A percentile compares a stretch with the other conserved stretches of the same genome.
These are phyloP conservation scores for Numida meleagris DNA, from an alignment of 2,113 vertebrate species.

Conservation along the genomic window DNA sequence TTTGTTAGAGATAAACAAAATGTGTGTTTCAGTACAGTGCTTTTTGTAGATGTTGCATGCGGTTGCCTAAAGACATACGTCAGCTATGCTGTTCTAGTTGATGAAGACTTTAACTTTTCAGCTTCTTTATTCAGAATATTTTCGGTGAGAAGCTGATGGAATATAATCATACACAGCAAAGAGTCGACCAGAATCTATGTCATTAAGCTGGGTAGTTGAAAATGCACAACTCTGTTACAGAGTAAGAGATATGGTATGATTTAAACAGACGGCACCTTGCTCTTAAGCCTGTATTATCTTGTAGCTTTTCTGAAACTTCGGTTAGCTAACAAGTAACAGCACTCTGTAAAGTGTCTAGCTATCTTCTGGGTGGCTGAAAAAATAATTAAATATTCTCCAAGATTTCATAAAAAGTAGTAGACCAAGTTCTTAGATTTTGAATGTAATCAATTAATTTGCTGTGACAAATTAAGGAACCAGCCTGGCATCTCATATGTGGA, in stretches of 20 bases:
- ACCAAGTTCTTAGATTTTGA: background rate
- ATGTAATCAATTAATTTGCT: background rate
- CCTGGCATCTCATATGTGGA: background rate
- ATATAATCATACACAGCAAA: background rate
- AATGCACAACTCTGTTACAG: background rate
- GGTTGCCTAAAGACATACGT: background rate
- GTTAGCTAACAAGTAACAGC: background rate
- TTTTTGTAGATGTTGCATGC: background rate
- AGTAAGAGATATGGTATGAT: accelerated
- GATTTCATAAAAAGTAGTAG: background rate
- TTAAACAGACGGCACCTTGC: background rate
- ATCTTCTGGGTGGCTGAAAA: background rate
- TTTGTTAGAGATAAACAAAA: background rate
- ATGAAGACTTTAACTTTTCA: background rate
- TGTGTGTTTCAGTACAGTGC: background rate
- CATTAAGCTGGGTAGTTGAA: background rate
- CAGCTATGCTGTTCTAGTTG: background rate
- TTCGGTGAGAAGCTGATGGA: background rate
- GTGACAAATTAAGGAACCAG: background rate
- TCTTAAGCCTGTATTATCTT: background rate
- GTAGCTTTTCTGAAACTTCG: background rate
- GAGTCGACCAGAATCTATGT: background rate
- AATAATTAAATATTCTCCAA: background rate
- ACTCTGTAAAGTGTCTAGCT: background rate
- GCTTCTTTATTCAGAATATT: background rate